These are phyloP conservation scores for Jordanella pulchra DNA, from an alignment of 2,797 vertebrate genomes.

Conservation along the genomic window DNA sequence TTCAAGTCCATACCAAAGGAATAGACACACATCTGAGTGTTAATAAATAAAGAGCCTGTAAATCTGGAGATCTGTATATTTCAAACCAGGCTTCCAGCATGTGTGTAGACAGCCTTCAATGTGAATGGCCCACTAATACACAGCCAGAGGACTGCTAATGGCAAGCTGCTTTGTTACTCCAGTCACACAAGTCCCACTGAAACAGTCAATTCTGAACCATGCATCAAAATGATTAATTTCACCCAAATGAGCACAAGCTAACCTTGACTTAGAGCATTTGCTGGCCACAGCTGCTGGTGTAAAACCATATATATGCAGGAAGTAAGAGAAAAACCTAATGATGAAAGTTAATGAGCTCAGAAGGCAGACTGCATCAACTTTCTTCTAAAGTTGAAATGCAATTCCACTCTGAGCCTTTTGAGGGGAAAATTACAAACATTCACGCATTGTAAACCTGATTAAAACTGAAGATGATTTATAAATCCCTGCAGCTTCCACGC, in stretches of 20 bases:
- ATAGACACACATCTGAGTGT: neutral
- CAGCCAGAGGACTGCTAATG: slow-evolving; percentile 92
- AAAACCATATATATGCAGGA: slow-evolving; percentile 89
- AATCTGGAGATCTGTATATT: slow-evolving; percentile 57
- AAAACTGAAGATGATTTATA: slow-evolving; percentile 73
- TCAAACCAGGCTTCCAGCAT: slow-evolving; percentile 77
- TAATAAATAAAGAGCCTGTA: slow-evolving; percentile 12
- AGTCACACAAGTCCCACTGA: slow-evolving; percentile 93
- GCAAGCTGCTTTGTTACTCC: slow-evolving; percentile 99
- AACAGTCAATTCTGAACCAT: slow-evolving; percentile 95
- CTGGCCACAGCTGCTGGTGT: slow-evolving; percentile 81
- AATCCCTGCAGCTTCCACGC: slow-evolving; percentile 64
- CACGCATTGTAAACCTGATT: slow-evolving; percentile 75
- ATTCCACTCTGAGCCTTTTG: slow-evolving; percentile 50
- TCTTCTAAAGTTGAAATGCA: slow-evolving; percentile 64
- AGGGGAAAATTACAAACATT: slow-evolving; percentile 73
- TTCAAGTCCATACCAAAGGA: neutral
- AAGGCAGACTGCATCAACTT: slow-evolving; percentile 75
- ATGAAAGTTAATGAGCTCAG: slow-evolving; percentile 78
- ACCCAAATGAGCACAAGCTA: slow-evolving; percentile 95
- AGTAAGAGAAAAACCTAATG: slow-evolving; percentile 79
- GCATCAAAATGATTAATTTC: slow-evolving; percentile 99
- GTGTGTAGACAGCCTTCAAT: slow-evolving; percentile 78
- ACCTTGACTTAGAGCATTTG: slow-evolving; percentile 88
- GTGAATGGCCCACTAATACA: slow-evolving; percentile 90